Conservation (phyloP, 1,140 invertebrate species). For the Mylabris phalerata region DNA sequence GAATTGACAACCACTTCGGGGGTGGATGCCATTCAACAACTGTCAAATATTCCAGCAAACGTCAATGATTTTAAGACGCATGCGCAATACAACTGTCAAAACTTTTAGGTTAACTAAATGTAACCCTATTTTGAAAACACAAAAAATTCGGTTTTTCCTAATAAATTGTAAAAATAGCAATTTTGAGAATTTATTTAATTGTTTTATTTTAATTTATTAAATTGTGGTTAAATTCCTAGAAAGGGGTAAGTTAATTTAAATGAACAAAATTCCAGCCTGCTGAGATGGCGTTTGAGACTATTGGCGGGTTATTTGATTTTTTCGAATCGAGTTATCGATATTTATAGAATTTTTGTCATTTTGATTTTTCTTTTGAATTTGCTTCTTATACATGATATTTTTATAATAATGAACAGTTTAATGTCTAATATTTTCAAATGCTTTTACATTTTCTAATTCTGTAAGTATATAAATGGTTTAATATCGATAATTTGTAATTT, state of each 20-base stretch:
- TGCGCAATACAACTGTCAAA: constrained; percentile 1
- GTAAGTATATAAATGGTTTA: not conserved
- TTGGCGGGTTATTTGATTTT: too few relatives aligned
- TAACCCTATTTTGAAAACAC: too few relatives aligned
- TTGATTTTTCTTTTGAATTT: not conserved
- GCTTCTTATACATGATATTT: constrained; percentile 4
- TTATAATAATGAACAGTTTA: constrained; percentile 6
- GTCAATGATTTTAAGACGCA: constrained; percentile 22
- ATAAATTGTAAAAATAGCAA: too few relatives aligned
- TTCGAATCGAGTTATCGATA: too few relatives aligned
- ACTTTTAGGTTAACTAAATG: too few relatives aligned
- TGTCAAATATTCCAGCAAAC: constrained; percentile 13
- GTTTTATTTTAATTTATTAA: too few relatives aligned
- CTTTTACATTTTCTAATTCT: constrained; percentile 2
- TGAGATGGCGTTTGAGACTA: too few relatives aligned
- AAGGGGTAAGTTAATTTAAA: too few relatives aligned
- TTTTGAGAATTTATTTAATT: too few relatives aligned
- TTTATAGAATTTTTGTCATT: constrained; percentile 9
- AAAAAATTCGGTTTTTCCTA: too few relatives aligned
- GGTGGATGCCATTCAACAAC: constrained; percentile 34
- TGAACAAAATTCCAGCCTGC: too few relatives aligned
- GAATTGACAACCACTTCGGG: constrained; percentile 23
- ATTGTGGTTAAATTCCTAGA: too few relatives aligned
- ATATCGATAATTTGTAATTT: not conserved
- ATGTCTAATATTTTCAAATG: constrained; percentile 12